Percentiles rank a stretch among this genome's conserved stretches.
phyloP scores from a whole-genome alignment of 2,113 vertebrate genomes.

The Pseudorasbora parva region DNA sequence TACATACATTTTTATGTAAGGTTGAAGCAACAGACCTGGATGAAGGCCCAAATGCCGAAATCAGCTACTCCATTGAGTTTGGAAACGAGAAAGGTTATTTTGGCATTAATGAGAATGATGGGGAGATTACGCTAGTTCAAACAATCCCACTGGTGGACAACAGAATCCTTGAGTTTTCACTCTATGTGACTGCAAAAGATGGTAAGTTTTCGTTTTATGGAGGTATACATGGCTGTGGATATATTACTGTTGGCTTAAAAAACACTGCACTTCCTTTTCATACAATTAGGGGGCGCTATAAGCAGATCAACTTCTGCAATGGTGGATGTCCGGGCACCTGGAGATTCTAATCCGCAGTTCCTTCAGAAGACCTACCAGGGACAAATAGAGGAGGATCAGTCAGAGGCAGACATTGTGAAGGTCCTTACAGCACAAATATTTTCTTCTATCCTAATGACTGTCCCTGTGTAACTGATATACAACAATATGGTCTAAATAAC shows the following conservation, averaged over 20 bases:
- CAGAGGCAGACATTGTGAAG: constrained; percentile 62
- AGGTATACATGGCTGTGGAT: not conserved
- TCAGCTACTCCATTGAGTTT: constrained; percentile 73
- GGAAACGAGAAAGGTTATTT: constrained; percentile 77
- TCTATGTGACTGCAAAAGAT: constrained; percentile 77
- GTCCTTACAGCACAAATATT: constrained; percentile 55
- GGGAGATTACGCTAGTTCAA: constrained; percentile 71
- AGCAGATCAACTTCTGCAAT: constrained; percentile 68
- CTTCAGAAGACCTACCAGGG: constrained; percentile 63
- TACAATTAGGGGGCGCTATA: constrained; percentile 67
- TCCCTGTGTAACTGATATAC: not conserved
- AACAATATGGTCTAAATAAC: not conserved
- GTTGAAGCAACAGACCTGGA: constrained; percentile 76
- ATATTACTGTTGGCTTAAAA: no score
- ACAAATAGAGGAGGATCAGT: constrained; percentile 71
- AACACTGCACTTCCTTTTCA: constrained; percentile 2
- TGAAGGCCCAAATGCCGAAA: constrained; percentile 72
- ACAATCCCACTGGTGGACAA: constrained; percentile 69
- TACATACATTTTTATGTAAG: constrained; percentile 55
- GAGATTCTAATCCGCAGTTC: constrained; percentile 73
- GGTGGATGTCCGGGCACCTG: constrained; percentile 71
- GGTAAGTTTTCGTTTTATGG: constrained; percentile 63
- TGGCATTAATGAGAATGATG: constrained; percentile 66
- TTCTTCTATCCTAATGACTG: not conserved
- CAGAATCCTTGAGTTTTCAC: constrained; percentile 66